These are phyloP conservation scores for Leptogaster cylindrica DNA, from an alignment of 2,888 invertebrate genomes.

Conservation along the genomic window DNA sequence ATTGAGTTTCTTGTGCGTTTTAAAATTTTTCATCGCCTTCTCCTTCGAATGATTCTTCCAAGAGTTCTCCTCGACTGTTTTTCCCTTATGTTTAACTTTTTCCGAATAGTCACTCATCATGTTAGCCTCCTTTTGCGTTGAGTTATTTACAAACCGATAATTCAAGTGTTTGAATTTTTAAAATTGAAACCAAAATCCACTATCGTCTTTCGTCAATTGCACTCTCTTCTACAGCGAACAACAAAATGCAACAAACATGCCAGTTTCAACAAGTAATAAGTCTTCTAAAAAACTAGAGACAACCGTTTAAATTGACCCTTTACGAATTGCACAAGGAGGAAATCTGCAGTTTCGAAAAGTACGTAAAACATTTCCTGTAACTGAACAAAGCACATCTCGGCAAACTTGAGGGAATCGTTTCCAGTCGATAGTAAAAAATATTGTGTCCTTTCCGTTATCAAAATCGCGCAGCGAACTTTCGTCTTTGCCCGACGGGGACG, in stretches of 20 bases:
- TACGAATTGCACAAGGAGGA: too few relatives aligned
- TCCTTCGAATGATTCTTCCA: conserved; percentile 29
- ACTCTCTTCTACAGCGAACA: too few relatives aligned
- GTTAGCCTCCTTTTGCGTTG: neutral
- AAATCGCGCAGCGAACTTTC: neutral
- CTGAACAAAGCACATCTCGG: too few relatives aligned
- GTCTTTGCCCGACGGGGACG: neutral
- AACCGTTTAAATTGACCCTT: too few relatives aligned
- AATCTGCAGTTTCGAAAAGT: neutral
- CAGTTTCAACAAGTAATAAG: too few relatives aligned
- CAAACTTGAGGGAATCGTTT: too few relatives aligned
- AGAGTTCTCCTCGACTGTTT: neutral
- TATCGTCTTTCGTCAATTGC: too few relatives aligned
- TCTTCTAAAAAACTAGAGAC: too few relatives aligned
- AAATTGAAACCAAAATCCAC: neutral
- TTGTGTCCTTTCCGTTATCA: neutral
- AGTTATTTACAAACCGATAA: neutral
- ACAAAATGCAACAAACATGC: too few relatives aligned
- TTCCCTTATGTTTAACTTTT: neutral
- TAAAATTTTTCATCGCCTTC: conserved; percentile 42
- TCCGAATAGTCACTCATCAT: neutral
- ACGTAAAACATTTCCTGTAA: neutral
- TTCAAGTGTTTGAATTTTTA: neutral
- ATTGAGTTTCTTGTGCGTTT: conserved; percentile 42
- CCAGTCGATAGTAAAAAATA: neutral